These are phyloP conservation scores for Eurypyga helias DNA, from an alignment of 2,113 vertebrate genomes.

Conservation along the genomic window DNA sequence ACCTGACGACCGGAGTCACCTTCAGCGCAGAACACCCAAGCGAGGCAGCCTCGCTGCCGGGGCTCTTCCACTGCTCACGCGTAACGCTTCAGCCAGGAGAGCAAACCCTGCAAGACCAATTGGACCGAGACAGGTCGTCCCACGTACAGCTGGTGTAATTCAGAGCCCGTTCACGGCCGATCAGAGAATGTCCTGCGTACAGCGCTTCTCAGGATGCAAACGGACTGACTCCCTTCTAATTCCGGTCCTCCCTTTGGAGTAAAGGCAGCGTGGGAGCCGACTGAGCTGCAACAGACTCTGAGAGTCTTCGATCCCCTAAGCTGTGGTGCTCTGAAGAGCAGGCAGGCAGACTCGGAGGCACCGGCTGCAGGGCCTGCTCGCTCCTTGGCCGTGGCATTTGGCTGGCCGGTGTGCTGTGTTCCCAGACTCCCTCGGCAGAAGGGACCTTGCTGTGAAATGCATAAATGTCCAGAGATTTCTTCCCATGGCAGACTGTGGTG, in stretches of 20 bases:
- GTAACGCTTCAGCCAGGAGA: neutral
- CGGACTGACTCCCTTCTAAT: neutral
- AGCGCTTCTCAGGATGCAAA: neutral
- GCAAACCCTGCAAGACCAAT: conserved; percentile 41
- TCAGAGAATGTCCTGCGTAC: neutral
- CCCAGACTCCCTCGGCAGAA: neutral
- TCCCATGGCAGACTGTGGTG: neutral
- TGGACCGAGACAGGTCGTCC: neutral
- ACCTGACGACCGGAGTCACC: neutral
- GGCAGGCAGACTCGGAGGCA: neutral
- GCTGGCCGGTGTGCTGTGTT: neutral
- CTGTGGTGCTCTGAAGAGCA: neutral
- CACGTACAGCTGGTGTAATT: neutral
- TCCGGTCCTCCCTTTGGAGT: neutral
- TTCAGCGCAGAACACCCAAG: neutral
- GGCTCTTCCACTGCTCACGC: neutral
- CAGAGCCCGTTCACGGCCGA: neutral
- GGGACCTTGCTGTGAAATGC: neutral
- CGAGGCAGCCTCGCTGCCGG: neutral
- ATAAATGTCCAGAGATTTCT: neutral
- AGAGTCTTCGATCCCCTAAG: neutral
- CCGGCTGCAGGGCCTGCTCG: neutral
- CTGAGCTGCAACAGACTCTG: neutral
- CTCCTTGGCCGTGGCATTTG: neutral
- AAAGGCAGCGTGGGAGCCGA: neutral